Evolutionary conservation across 2,797 vertebrate species (phyloP), one percentile per base, ranked within the genome.

Genomic region (Xiphophorus birchmanni): DNA sequence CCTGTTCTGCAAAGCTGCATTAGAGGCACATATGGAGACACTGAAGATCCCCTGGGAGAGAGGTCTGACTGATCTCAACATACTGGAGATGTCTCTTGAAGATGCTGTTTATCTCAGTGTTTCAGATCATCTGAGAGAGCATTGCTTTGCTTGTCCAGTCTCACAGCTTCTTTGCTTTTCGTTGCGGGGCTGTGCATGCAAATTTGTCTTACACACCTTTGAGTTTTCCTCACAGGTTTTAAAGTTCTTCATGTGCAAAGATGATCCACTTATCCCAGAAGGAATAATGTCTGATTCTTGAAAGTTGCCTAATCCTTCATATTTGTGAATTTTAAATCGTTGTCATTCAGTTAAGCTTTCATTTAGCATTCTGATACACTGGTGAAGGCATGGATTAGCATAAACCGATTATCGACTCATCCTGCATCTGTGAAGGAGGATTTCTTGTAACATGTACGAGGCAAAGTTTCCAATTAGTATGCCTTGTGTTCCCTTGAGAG

Each of bases 311-410:
- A 90, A 94, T 92, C 89, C 89, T 80, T 83, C 79, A 83, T 85
- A 93, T 89, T 91, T 89, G 81, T 88, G 86, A 91, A 88, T 93
- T 91, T 92, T 85, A 91, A 90, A 90, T 91, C 92, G 88, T 91
- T 89, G 86, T 87, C 87, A 47, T 86, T 83, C 72, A 92, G 76
- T 88, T 92, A 90, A 93, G 90, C 92, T 90, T 90, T 92, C 81
- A 81, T 93, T 94, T 91, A 89, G 83, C 87, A 94, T 94, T 93
- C 89, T 91, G 86, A 90, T 91, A 88, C 90, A 90, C 80, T 88
- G 84, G 85, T 81, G 90, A 93, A 87, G 88, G 82, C 80, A 84
- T 73, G 91, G 91, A 95, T 95, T 94, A 93, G 74, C 69, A 26
- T 93, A 93, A 94, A 91, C 87, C 76, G 89, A 94, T 94, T 92